phyloP scores from a whole-genome alignment of 2,797 vertebrate species.

The Sebastes goodei region DNA sequence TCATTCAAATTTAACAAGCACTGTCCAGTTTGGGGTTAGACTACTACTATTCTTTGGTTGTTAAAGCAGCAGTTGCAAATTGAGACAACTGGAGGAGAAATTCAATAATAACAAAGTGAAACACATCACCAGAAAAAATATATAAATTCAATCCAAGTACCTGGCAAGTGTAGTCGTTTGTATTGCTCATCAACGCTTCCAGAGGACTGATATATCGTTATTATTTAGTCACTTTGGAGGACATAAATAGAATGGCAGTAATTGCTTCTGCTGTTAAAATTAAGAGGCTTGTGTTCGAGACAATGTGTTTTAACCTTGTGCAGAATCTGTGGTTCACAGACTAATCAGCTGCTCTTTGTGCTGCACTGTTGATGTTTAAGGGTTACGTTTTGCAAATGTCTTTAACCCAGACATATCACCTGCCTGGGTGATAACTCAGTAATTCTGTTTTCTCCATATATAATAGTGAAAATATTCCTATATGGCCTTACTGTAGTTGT shows the following conservation, averaged over 20 bases:
- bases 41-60: background rate
- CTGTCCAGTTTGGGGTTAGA: background rate
- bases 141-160: rapidly evolving
- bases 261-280: background rate
- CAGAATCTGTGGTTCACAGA: background rate
- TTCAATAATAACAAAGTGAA: background rate
- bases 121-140: background rate
- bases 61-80: background rate
- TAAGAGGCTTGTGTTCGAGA: background rate
- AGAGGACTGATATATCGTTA: background rate
- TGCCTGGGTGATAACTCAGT: too few species aligned
- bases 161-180: background rate
- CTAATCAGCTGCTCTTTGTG: too few species aligned
- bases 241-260: background rate
- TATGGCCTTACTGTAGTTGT: background rate
- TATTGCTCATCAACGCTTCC: background rate
- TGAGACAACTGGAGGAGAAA: background rate
- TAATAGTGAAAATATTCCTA: too few species aligned
- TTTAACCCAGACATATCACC: too few species aligned
- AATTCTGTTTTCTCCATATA: too few species aligned
- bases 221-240: background rate
- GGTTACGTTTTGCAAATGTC: too few species aligned
- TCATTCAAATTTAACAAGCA: background rate
- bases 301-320: background rate
- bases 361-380: too few species aligned